Evolutionary conservation across 2,797 vertebrate genomes (phyloP), one percentile per base, ranked within the genome.

Genomic region (Meda fulgida): DNA sequence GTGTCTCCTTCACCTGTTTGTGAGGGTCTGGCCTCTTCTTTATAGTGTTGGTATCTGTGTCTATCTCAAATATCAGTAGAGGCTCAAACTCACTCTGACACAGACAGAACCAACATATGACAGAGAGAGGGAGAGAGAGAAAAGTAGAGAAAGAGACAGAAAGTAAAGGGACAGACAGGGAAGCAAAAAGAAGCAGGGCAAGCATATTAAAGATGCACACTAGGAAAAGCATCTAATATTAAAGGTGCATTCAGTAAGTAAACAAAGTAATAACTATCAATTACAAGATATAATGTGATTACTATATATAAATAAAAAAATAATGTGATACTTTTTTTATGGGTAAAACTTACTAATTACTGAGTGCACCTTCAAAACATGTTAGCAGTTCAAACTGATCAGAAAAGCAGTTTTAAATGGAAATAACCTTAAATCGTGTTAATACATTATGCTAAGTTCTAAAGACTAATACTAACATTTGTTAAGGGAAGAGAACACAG

Each of bases 21-120:
- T 90, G 91, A 86, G 93, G 94, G 89, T 93, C 93, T 88, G 94
- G 94, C 84, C 92, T 91, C 77, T 94, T 96, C 93, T 96, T 96
- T 94, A 96, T 94, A 86, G 94, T 96, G 93, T 94, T 94, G 90
- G 93, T 95, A 90, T 95, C 93, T 92, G 14, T 94, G 93, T 95
- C 95, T 92, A 93, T 90, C 91, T 96, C 95, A 96, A 95, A 95
- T 85, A 95, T 93, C 93, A 94, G 92, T 88, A 94, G 89, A 88
- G 93, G 92, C 91, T 94, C 92, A 92, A 93, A 94, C 87, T 93
- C 94, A 93, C 93, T 95, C 94, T 94, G 92, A 91, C 91, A 92
- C 34, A 85, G 85, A 90, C 2, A 71, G 26, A 63, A 79, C 51
- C 23, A 65, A 40, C 70, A 71, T 66, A 7, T 31, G 16, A 65